A percentile compares a stretch with the other conserved stretches of the same genome.
Conservation (phyloP, 2,113 vertebrate genomes). For the Calyptomena viridis region DNA sequence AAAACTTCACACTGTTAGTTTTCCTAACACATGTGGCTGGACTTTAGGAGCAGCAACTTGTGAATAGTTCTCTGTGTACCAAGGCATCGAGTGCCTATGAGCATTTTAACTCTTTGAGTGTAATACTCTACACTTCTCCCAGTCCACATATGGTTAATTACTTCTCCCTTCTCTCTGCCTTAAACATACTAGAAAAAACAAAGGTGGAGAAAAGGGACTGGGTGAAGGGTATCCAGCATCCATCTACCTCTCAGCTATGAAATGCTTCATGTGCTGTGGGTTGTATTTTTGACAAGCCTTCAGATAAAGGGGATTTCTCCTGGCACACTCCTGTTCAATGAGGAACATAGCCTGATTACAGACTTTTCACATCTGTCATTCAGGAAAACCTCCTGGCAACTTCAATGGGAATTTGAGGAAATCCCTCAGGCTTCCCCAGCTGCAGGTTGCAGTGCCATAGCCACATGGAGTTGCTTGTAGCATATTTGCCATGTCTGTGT, state of each 20-base stretch:
- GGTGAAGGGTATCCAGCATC: neutral
- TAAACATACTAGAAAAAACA: neutral
- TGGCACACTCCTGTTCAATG: neutral
- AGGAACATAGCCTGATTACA: neutral
- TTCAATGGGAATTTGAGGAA: neutral
- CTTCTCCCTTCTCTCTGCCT: neutral
- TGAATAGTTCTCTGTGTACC: neutral
- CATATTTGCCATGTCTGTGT: slow-evolving; percentile 26
- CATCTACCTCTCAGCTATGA: neutral
- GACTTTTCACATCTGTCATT: neutral
- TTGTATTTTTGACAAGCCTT: neutral
- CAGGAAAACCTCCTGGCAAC: neutral
- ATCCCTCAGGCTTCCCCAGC: neutral
- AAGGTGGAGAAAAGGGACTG: neutral
- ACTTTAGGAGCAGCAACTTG: neutral
- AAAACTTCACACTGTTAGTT: slow-evolving; percentile 7
- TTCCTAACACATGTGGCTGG: neutral
- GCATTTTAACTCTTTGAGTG: neutral
- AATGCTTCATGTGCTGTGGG: neutral
- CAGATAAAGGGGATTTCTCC: neutral
- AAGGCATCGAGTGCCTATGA: neutral
- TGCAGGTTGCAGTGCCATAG: neutral
- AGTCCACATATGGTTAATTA: neutral
- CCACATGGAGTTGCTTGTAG: neutral
- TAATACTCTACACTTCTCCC: neutral